Base-by-base conservation (phyloP, 2,888 invertebrate genomes). In the Himalopsyche tibetana region DNA sequence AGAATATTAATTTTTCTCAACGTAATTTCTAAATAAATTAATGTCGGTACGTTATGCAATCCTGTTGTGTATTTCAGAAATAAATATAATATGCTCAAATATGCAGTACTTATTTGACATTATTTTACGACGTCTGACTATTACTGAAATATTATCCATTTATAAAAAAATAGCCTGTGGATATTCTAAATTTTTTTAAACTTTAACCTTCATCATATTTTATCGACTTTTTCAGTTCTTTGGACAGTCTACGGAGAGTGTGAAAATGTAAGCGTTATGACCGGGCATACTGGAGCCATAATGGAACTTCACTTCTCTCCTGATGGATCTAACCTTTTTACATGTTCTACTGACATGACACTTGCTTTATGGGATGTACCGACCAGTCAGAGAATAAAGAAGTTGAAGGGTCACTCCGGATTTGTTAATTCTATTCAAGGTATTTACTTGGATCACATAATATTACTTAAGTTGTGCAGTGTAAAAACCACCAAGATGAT, bases 241-340 rank as follows among this genome's bases (percentile, higher is more conserved):
- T 99, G 99, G 99, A 97, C 96, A 91, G 98, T 99, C 0, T 99
- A 98, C 90, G 99, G 98, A 0, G 99, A 99, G 91, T 99, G 99
- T 92, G 99, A 99, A 90, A 99, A 99, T 91, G 95, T 99, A 89
- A 97, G 98, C 90, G 96, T 97, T 36, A 95, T 99, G 95, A 95
- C 95, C 28, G 99, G 99, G 0, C 99, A 99, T 92, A 97, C 97
- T 0, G 99, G 99, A 1, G 98, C 99, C 2, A 94, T 99, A 2
- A 96, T 98, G 95, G 99, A 99, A 91, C 92, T 99, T 12, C 96
- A 97, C 90, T 98, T 97, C 90, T 96, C 96, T 1, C 95, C 97
- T 0, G 97, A 97, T 88, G 98, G 98, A 0, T 93, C 95, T n/a
- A 95, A 96, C 89, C 92, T 99, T 63, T 98, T 97, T 91, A 96